Evolutionary conservation across 1,140 invertebrate genomes (phyloP).

Genomic region (Panulirus ornatus): DNA sequence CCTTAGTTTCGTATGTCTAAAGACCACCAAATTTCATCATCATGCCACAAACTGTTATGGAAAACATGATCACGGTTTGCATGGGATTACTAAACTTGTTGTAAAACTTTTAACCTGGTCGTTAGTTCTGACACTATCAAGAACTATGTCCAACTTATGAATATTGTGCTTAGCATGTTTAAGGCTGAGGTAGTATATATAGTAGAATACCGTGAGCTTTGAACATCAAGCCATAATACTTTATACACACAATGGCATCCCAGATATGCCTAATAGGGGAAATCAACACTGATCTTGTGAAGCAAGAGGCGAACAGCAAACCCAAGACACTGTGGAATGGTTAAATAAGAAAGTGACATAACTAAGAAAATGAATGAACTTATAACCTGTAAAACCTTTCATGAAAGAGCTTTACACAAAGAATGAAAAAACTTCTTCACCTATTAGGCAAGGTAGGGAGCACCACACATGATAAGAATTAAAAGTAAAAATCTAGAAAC

Average conservation of each 20-base stretch:
- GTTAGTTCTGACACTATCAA: constrained; percentile 68
- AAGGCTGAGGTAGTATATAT: constrained; percentile 73
- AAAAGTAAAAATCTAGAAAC: constrained; percentile 70
- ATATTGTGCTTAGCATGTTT: constrained; percentile 74
- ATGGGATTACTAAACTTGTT: constrained; percentile 67
- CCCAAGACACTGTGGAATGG: constrained; percentile 45
- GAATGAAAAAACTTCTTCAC: constrained; percentile 42
- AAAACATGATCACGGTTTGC: constrained; percentile 49
- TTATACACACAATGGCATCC: constrained; percentile 70
- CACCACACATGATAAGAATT: constrained; percentile 51
- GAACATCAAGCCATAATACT: constrained; percentile 73
- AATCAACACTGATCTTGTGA: constrained; percentile 37
- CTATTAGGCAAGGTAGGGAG: constrained; percentile 69
- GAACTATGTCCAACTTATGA: constrained; percentile 71
- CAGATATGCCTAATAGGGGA: constrained; percentile 64
- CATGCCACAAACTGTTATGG: constrained; percentile 41
- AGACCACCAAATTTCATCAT: constrained; percentile 20
- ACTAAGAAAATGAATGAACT: constrained; percentile 13
- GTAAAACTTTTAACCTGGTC: constrained; percentile 68
- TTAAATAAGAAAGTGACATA: neutral
- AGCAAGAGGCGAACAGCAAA: constrained; percentile 22
- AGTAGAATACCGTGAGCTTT: constrained; percentile 73
- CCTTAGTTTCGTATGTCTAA: constrained; percentile 8
- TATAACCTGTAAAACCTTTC: constrained; percentile 2
- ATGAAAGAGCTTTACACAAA: constrained; percentile 50